Base-by-base conservation (phyloP, 2,888 invertebrate species). In the Eupithecia exiguata region DNA sequence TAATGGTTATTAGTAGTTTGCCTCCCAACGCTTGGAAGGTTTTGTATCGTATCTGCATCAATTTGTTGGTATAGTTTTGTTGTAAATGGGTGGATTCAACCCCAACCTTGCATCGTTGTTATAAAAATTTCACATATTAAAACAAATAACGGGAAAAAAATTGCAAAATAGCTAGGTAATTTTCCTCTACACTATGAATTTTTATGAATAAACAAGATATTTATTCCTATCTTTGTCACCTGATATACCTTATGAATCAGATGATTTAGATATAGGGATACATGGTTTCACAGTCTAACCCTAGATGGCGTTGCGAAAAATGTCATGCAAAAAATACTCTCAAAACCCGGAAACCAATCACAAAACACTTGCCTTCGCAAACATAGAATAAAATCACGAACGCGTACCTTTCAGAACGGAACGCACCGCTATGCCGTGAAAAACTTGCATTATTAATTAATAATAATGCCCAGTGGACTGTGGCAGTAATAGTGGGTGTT, bases 381-480 rank as follows among this genome's bases (percentile, higher is more conserved):
- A 82, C 78, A 74, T 74, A 73, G 65, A 12, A 65, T 6, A 65
- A 77, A 74, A 76, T 76, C 74, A 73, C 72, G 72, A 79, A 77
- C 76, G 75, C 74, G 40, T 74, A 79, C 49, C 79, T 86, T 88
- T 85, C 83, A 87, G 88, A 85, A 81, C 87, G 88, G 88, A 88
- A 88, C 88, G 84, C 69, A 21, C 87, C 85, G 88, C 83, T 87
- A 86, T 77, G 71, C 79, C 79, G 79, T 77, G 77, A 81, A 83
- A 82, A 77, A 75, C 75, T 65, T 77, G 72, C 69, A 77, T 72
- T 71, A 77, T 68, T 75, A 77, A 79, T 78, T 72, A 77, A 61
- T 78, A 74, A 74, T 76, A 68, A 74, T 69, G 67, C 38, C 49
- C 80, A 76, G 77, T 79, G 74, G 76, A 63, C 76, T 77, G 74